Conservation (phyloP, 2,888 invertebrate genomes). For the Terebella lapidaria region DNA sequence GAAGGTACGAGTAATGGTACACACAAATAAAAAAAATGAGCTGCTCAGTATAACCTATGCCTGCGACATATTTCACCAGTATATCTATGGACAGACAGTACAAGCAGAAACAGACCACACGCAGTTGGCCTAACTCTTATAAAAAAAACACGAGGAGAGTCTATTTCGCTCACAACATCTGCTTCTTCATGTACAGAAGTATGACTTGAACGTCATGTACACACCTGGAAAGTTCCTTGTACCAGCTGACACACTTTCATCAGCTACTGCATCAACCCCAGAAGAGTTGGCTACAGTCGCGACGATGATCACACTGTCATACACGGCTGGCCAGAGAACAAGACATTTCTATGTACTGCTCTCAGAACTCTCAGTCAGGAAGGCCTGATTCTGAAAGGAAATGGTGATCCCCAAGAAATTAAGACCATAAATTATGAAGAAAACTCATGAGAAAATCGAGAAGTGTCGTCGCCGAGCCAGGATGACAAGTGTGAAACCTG, state of each 20-base stretch:
- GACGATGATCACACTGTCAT: neutral
- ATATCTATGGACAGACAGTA: neutral
- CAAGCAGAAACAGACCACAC: neutral
- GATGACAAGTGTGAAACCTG: neutral
- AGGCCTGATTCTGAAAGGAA: neutral
- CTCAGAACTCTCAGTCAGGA: neutral
- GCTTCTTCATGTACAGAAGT: neutral
- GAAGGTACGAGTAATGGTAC: neutral
- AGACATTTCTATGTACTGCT: neutral
- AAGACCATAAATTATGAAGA: neutral
- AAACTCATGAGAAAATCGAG: neutral
- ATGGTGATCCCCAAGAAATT: neutral
- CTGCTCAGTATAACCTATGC: neutral
- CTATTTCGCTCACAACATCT: neutral
- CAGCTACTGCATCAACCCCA: too few species aligned
- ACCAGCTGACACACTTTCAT: neutral
- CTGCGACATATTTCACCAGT: neutral
- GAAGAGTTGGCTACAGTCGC: neutral
- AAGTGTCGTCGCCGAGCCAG: neutral
- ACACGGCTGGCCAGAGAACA: neutral
- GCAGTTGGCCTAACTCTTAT: neutral
- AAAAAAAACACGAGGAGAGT: neutral
- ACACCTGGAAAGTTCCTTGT: neutral
- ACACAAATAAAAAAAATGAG: neutral
- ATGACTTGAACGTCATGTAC: neutral